Evolutionary conservation across 1,140 invertebrate species (phyloP).

Genomic region (Habropoda laboriosa): DNA sequence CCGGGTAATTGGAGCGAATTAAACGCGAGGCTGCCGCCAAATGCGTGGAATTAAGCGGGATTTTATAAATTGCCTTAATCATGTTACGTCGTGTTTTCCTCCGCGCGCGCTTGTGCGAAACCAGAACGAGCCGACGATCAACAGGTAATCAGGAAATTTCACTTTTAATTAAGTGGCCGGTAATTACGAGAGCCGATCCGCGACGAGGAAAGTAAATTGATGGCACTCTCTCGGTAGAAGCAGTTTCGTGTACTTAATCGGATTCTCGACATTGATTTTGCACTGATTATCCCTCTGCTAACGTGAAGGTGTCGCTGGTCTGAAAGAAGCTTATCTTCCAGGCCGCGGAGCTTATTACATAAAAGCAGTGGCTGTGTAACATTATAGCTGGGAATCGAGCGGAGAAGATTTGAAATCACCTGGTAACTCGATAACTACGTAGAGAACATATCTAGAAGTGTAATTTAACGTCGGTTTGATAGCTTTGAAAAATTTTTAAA

Average conservation of each 20-base stretch:
- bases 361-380: background rate
- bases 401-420: too few species aligned
- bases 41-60: background rate
- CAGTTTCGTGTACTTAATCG: constrained; percentile 41
- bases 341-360: background rate
- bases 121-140: constrained; percentile 20
- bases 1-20: background rate
- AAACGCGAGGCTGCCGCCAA: background rate
- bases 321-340: background rate
- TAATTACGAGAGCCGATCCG: constrained; percentile 35
- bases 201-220: constrained; percentile 51
- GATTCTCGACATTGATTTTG: constrained; percentile 37
- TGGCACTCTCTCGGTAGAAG: constrained; percentile 18
- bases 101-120: background rate
- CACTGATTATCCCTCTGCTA: constrained; percentile 39
- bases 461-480: too few species aligned
- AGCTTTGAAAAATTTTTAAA: too few species aligned
- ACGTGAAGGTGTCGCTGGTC: background rate
- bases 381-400: too few species aligned
- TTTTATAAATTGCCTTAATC: constrained; percentile 24
- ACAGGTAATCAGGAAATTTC: constrained; percentile 56
- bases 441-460: too few species aligned
- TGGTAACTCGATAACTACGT: too few species aligned
- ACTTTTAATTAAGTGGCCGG: constrained; percentile 61
- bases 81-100: background rate